Percentiles rank a stretch among this genome's conserved stretches.
These are phyloP conservation scores for Macrophya alboannulata DNA, from an alignment of 2,888 invertebrate species.

Conservation along the genomic window DNA sequence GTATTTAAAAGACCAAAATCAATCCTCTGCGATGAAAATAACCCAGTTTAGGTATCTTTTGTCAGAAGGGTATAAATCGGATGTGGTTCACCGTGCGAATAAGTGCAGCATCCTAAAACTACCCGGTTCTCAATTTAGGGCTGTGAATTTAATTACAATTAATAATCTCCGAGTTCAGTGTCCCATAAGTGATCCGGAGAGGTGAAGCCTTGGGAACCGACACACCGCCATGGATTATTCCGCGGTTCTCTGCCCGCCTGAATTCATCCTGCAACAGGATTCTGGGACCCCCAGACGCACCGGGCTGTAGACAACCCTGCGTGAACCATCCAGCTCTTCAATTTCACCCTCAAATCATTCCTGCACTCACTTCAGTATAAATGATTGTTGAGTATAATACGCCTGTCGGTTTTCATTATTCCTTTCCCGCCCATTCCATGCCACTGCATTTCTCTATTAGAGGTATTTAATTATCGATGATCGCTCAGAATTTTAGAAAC, in stretches of 20 bases:
- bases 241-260: constrained; percentile 61
- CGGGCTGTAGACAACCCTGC: constrained; percentile 36
- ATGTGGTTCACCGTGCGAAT: constrained; percentile 59
- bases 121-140: constrained; percentile 67
- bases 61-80: background rate
- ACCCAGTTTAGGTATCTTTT: too few relatives aligned
- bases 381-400: background rate
- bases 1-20: too few relatives aligned
- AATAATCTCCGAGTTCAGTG: constrained; percentile 70
- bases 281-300: background rate
- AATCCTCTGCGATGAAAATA: too few relatives aligned
- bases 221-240: constrained; percentile 70
- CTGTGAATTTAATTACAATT: constrained; percentile 76
- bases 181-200: constrained; percentile 68
- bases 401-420: background rate
- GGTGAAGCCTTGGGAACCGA: constrained; percentile 72
- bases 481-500: background rate
- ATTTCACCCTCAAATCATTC: constrained; percentile 42
- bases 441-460: background rate
- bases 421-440: background rate
- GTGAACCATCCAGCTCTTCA: constrained; percentile 24
- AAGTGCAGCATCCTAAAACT: constrained; percentile 64
- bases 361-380: background rate
- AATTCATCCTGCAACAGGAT: constrained; percentile 45
- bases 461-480: background rate